These are phyloP conservation scores for Amphimedon queenslandica DNA, from an alignment of 37 sponge, comb jelly and placozoan species.

Conservation along the genomic window DNA sequence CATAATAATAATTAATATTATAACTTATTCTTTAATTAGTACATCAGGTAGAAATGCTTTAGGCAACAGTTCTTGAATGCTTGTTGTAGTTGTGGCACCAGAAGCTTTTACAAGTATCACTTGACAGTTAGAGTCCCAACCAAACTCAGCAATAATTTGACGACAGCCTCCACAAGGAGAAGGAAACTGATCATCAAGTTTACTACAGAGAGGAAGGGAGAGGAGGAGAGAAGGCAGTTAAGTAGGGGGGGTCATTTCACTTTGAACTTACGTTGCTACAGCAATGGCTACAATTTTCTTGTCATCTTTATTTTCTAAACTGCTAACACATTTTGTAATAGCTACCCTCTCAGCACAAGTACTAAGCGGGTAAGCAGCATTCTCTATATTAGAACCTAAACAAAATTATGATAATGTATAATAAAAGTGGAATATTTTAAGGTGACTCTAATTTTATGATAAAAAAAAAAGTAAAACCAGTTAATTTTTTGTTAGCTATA, in stretches of 20 bases:
- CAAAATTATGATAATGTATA: background rate
- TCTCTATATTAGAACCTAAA: conserved; percentile 94
- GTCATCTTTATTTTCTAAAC: conserved; percentile 28
- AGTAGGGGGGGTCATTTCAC: background rate
- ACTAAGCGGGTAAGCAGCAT: conserved; percentile 68
- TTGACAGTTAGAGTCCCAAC: conserved; percentile 15
- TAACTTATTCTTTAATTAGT: background rate
- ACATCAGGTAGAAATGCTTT: conserved; percentile 30
- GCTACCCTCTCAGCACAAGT: conserved; percentile 91
- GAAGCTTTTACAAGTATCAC: conserved; percentile 44
- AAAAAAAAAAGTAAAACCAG: background rate
- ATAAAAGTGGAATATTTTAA: background rate
- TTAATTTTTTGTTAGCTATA: background rate
- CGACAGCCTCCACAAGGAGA: conserved; percentile 89
- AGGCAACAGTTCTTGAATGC: conserved; percentile 49
- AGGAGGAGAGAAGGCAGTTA: background rate
- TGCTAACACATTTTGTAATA: conserved; percentile 84
- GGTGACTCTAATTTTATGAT: no score
- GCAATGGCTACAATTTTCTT: conserved; percentile 67
- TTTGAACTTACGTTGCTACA: conserved; percentile 57
- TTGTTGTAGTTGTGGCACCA: background rate
- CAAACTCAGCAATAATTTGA: conserved; percentile 81
- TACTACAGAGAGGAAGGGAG: conserved; percentile 16
- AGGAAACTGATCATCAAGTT: conserved; percentile 45
- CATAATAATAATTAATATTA: background rate